Conservation (phyloP, 2,113 vertebrate genomes). For the Hystrix cristata region DNA sequence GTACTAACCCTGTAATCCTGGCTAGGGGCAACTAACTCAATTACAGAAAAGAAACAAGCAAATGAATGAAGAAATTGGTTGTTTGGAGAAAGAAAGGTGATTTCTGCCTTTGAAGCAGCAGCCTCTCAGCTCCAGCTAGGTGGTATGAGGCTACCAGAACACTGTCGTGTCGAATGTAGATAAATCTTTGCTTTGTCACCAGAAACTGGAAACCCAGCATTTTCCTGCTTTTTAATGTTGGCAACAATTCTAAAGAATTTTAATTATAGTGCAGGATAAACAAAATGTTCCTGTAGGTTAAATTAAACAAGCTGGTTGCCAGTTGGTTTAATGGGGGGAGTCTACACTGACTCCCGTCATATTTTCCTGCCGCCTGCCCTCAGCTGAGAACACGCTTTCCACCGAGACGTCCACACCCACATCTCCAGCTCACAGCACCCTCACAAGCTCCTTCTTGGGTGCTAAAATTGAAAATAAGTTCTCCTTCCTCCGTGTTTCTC, state of each 20-base stretch:
- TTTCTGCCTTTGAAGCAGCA: background rate
- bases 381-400: background rate
- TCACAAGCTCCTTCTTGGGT: background rate
- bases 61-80: background rate
- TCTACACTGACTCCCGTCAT: background rate
- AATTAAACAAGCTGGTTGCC: background rate
- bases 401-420: background rate
- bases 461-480: background rate
- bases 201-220: background rate
- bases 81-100: background rate
- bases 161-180: background rate
- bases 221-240: slow-evolving; percentile 1
- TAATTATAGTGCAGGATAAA: background rate
- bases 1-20: background rate
- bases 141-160: background rate
- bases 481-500: background rate
- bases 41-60: background rate
- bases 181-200: background rate
- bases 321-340: background rate
- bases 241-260: background rate
- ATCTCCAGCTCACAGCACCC: background rate
- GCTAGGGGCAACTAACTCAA: background rate
- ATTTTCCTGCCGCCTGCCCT: background rate
- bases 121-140: background rate
- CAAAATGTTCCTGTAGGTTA: background rate